These are phyloP conservation scores for Magallana gigas DNA, from an alignment of 1,140 invertebrate species.

Conservation along the genomic window DNA sequence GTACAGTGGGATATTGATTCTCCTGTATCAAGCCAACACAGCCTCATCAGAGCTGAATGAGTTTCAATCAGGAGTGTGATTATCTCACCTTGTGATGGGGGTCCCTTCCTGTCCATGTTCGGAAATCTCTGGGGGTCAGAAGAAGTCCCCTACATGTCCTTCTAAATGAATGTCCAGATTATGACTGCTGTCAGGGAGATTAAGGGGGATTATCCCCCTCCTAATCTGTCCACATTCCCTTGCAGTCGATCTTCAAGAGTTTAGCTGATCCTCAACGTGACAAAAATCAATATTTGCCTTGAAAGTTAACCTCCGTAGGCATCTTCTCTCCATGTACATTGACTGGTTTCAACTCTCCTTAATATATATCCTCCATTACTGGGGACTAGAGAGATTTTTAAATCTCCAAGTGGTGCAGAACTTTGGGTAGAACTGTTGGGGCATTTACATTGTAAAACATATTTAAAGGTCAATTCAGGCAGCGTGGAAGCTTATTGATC, in stretches of 20 bases:
- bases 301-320: not conserved
- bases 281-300: conserved; percentile 16
- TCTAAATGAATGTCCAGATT: not conserved
- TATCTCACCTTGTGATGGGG: not conserved
- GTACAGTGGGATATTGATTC: too few relatives aligned
- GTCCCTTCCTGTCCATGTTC: not conserved
- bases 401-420: not conserved
- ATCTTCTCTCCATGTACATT: not conserved
- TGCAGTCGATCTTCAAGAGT: not conserved
- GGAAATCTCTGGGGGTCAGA: not conserved
- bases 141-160: not conserved
- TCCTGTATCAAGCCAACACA: too few relatives aligned
- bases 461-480: conserved; percentile 2
- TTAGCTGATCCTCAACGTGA: not conserved
- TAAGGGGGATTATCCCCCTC: conserved; percentile 13
- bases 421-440: too few relatives aligned
- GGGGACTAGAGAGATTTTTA: not conserved
- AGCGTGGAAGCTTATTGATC: conserved; percentile 2
- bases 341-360: too few relatives aligned
- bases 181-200: not conserved
- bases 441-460: too few relatives aligned
- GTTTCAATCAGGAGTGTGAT: not conserved
- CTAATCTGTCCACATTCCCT: not conserved
- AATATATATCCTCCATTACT: not conserved
- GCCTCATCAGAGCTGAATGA: too few relatives aligned